phyloP scores from a whole-genome alignment of 2,113 vertebrate genomes.

The Pteruthius melanotis region DNA sequence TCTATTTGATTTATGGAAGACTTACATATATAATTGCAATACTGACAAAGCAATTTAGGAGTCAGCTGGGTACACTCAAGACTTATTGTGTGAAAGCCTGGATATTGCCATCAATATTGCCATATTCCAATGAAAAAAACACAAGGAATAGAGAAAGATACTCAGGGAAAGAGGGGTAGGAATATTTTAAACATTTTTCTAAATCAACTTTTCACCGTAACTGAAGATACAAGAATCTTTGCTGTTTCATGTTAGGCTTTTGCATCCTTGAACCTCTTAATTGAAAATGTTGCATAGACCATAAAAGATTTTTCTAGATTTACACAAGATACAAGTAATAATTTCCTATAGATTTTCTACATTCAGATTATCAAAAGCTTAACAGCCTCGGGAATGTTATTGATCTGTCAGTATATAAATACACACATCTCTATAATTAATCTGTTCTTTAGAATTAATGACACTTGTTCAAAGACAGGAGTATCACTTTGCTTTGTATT shows the following conservation, averaged over 20 bases:
- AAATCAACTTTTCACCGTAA: constrained; percentile 51
- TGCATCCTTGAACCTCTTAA: neutral
- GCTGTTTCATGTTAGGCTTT: constrained; percentile 67
- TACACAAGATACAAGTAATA: neutral
- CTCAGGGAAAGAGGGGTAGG: constrained; percentile 56
- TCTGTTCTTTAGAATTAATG: constrained; percentile 19
- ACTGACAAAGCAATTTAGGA: constrained; percentile 16
- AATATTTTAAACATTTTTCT: constrained; percentile 30
- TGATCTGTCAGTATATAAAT: neutral
- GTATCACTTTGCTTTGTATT: neutral
- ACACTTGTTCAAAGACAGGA: neutral
- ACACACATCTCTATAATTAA: neutral
- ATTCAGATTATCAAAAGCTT: constrained; percentile 30
- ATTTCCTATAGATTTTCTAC: constrained; percentile 14
- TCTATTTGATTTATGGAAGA: constrained; percentile 26
- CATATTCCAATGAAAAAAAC: constrained; percentile 75
- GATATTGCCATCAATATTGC: constrained; percentile 78
- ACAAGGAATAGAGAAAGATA: constrained; percentile 72
- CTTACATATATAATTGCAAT: constrained; percentile 44
- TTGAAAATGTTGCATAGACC: neutral
- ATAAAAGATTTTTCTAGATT: neutral
- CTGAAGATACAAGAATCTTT: constrained; percentile 75
- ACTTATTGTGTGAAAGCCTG: constrained; percentile 72
- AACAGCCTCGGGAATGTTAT: neutral
- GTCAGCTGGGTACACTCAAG: constrained; percentile 5